Percentiles rank a stretch among this genome's conserved stretches.
phyloP scores from a whole-genome alignment of 2,797 vertebrate species.

The Limosa lapponica region DNA sequence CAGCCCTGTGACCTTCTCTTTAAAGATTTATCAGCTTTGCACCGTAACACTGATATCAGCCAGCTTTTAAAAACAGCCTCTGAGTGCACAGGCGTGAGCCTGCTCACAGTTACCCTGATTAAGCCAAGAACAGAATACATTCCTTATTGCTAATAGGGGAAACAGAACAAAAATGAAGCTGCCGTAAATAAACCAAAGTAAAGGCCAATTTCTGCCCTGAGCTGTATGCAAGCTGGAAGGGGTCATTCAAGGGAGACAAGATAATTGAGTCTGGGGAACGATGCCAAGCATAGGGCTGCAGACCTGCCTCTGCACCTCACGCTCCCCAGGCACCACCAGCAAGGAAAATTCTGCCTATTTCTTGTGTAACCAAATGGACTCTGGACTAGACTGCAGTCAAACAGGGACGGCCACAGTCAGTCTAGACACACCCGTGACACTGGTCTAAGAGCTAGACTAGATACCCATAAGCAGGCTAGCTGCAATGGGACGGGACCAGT shows the following conservation, averaged over 20 bases:
- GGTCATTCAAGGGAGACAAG: neutral
- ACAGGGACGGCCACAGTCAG: neutral
- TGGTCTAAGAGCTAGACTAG: neutral
- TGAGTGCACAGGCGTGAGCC: neutral
- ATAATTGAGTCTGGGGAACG: neutral
- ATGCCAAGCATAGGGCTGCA: neutral
- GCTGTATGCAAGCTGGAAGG: neutral
- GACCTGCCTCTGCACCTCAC: neutral
- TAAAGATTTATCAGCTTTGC: slow-evolving; percentile 3
- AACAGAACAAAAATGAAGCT: slow-evolving; percentile 5
- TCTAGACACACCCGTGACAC: neutral
- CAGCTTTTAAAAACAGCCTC: slow-evolving; percentile 4
- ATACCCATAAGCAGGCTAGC: neutral
- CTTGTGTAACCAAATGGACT: neutral
- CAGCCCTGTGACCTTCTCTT: slow-evolving; percentile 15
- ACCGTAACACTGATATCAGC: neutral
- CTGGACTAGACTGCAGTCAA: neutral
- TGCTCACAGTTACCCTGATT: neutral
- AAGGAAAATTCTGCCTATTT: neutral
- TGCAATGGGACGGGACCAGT: neutral
- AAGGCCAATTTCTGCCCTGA: neutral
- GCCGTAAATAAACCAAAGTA: neutral
- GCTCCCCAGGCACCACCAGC: neutral
- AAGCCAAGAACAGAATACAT: neutral
- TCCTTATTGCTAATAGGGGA: neutral